Percentiles rank a stretch among this genome's conserved stretches.
These are phyloP conservation scores for Prietella phreatophila DNA, from an alignment of 2,113 vertebrate species.

Conservation along the genomic window DNA sequence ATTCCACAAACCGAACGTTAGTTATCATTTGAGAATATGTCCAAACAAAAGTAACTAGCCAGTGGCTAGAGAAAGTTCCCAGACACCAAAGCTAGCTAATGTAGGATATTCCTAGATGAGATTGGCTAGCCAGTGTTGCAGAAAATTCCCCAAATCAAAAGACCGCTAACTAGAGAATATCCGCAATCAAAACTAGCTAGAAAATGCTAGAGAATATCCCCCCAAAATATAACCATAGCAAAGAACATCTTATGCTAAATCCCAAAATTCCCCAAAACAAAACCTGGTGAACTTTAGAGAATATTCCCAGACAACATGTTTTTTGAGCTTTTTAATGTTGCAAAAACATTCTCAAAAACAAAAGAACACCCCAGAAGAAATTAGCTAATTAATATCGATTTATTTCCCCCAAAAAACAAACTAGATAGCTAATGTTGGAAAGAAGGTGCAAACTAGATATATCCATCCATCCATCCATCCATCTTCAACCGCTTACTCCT, in stretches of 20 bases:
- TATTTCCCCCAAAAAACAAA: background rate
- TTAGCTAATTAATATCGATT: background rate
- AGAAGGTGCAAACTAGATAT: background rate
- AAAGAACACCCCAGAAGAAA: background rate
- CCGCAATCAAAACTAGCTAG: background rate
- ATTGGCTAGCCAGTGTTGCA: too few species aligned
- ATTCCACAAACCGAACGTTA: background rate
- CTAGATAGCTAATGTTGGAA: background rate
- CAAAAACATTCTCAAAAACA: background rate
- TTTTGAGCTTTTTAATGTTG: background rate
- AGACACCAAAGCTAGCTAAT: background rate
- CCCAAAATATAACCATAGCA: background rate
- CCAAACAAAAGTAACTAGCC: background rate
- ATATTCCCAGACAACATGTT: background rate
- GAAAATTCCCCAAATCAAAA: background rate
- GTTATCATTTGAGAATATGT: background rate
- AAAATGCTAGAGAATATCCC: background rate
- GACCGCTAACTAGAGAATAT: background rate
- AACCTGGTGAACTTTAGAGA: background rate
- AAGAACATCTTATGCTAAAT: background rate
- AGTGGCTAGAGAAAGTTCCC: background rate
- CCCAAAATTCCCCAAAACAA: background rate
- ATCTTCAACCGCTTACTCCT: too few species aligned
- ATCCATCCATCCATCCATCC: too few species aligned
- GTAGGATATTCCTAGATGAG: too few species aligned